Evolutionary conservation across 2,797 vertebrate genomes (phyloP), one percentile per base, ranked within the genome.

Genomic region (Cyprinella venusta): DNA sequence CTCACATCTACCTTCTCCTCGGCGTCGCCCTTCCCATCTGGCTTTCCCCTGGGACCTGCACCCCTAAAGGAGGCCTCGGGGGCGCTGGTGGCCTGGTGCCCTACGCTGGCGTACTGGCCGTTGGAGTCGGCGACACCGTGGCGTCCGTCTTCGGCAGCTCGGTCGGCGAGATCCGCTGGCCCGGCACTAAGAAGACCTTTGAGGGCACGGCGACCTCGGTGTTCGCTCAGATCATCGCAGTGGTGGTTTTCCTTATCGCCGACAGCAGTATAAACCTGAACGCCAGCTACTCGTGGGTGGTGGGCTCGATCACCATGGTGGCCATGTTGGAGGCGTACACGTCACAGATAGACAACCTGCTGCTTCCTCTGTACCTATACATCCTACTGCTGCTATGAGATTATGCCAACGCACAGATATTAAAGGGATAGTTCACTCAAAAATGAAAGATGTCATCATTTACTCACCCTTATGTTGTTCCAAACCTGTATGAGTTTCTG

Each of bases 261-360:
- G 98, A 99, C 76, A 92, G 91, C 48, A 94, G 90, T 9, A 95
- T 99, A 76, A 96, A 97, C 80, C 93, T 99, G 76, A 98, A 99
- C 89, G 93, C 96, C 76, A 97, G 95, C 90, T 99, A 99, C 2
- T 94, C 95, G 1, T 98, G 98, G 97, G 96, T 99, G 71, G 91
- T 99, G 79, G 95, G 95, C 4, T 98, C 97, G 16, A 95, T 99
- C 88, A 92, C 94, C n/a, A 91, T 96, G 80, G 97, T 99, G 87
- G 97, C 98, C 24, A 94, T 99, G 90, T 80, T 99, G 86, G 98
- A 99, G 91, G 97, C 97, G 2, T 99, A 97, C 85, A 99, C 98
- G 0, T 95, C 94, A 9, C 98, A 99, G 86, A 99, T 99, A 82
- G 98, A 99, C 93, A 99, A 99, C 86, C 94, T 99, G 83, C 89